Base-by-base conservation (phyloP, 1,140 invertebrate genomes). In the Geopemphigus sp. region DNA sequence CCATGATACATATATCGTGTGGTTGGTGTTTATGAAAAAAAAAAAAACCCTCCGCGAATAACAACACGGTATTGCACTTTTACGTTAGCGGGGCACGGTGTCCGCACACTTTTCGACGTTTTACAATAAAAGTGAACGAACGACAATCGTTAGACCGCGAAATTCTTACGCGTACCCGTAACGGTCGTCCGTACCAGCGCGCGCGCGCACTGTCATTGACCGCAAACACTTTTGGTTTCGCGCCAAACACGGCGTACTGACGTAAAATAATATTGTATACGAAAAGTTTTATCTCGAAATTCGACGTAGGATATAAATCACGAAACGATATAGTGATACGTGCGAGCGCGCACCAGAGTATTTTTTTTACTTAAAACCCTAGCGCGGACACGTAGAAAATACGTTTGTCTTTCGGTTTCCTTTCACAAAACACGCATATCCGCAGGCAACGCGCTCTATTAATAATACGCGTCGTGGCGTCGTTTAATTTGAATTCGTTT, bases 241-340 rank as follows among this genome's bases (percentile, higher is more conserved):
- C 32, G 63, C 63, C 63, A 66, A 66, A 66, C 32, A 5, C 29
- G 12, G 32, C n/a, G 63, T 66, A 19, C 39, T 66, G 12, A 19
- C n/a, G 14, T n/a, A 22, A 68, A 68, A 68, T 47, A 47, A 45
- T 4, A 39, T 68, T 68, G 32, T 68, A 39, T 64, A n/a, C n/a
- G 32, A 64, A 64, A 64, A 68, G 63, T 66, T 66, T 39, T 66
- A 10, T 24, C 63, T 39, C n/a, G 26, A 39, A 66, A 39, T 66
- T 39, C 63, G 10, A 45, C 32, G n/a, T 39, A 14, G 5, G 26
- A 10, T 45, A 39, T 66, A 66, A 66, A 66, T 66, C 4, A 66
- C 32, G 19, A 45, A 66, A 66, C 12, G 32, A 45, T 5, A 45
- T 45, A 5, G 39, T 11, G 11, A 45, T 5, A 45, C 39, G 11